phyloP scores from a whole-genome alignment of 1,140 invertebrate species.

The Coptotermes formosanus region DNA sequence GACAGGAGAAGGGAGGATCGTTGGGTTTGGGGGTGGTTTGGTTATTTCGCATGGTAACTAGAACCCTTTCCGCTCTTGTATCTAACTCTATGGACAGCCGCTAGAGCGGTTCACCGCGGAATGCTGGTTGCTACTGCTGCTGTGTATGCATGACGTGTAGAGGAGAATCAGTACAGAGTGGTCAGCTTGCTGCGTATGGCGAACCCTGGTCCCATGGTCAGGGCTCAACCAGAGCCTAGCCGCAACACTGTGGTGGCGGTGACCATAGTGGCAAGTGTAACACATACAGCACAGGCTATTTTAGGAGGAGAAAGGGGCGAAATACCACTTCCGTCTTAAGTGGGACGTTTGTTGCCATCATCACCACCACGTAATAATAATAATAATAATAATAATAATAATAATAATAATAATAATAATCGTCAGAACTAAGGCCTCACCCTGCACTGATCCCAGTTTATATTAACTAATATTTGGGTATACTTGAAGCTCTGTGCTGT shows the following conservation, averaged over 20 bases:
- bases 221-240: background rate
- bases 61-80: background rate
- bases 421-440: no score
- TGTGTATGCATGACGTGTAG: background rate
- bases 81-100: background rate
- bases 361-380: no score
- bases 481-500: no score
- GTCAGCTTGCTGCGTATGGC: background rate
- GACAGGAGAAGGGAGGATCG: background rate
- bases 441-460: no score
- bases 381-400: no score
- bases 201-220: conserved; percentile 7
- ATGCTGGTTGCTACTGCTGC: background rate
- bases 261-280: background rate
- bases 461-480: no score
- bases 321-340: background rate
- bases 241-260: background rate
- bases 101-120: background rate
- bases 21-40: background rate
- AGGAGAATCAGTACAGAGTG: background rate
- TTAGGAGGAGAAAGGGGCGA: background rate
- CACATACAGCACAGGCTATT: background rate
- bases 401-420: no score
- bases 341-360: background rate
- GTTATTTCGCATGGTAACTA: background rate